Percentiles rank a stretch among this genome's conserved stretches.
These are phyloP conservation scores for Australoheros facetus DNA, from an alignment of 2,797 vertebrate species.

Conservation along the genomic window DNA sequence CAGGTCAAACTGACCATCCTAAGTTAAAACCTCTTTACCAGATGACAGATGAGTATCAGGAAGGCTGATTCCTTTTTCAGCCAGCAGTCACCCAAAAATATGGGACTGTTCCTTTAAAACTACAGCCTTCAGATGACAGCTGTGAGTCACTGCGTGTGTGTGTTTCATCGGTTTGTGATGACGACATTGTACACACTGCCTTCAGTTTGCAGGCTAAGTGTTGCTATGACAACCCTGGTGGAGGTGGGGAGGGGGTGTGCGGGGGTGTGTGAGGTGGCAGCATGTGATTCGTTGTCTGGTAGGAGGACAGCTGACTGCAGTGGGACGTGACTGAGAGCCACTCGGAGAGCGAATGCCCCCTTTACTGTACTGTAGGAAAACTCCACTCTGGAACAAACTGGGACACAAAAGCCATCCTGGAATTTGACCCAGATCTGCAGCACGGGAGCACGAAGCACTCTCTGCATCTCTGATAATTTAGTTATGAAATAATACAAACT, in stretches of 20 bases:
- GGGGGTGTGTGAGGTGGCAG: constrained; percentile 48
- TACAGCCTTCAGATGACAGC: neutral
- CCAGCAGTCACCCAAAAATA: neutral
- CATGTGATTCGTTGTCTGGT: constrained; percentile 59
- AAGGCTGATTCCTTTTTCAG: too few relatives aligned
- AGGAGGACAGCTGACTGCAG: constrained; percentile 75
- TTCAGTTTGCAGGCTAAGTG: constrained; percentile 60
- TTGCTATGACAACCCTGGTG: constrained; percentile 67
- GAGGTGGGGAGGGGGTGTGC: constrained; percentile 47
- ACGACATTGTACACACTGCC: constrained; percentile 22
- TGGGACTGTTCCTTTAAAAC: constrained; percentile 48
- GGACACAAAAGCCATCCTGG: neutral
- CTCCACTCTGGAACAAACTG: neutral
- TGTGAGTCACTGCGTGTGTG: constrained; percentile 11
- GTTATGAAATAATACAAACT: neutral
- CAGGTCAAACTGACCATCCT: neutral
- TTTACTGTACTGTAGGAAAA: neutral
- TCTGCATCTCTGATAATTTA: neutral
- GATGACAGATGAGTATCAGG: accelerated
- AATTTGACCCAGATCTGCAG: neutral
- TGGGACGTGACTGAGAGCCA: constrained; percentile 76
- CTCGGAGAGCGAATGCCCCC: neutral
- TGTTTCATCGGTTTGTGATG: neutral
- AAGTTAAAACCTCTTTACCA: accelerated
- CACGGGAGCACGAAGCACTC: too few relatives aligned